These are phyloP conservation scores for Pachydiplax longipennis DNA, from an alignment of 2,888 invertebrate genomes.

Conservation along the genomic window DNA sequence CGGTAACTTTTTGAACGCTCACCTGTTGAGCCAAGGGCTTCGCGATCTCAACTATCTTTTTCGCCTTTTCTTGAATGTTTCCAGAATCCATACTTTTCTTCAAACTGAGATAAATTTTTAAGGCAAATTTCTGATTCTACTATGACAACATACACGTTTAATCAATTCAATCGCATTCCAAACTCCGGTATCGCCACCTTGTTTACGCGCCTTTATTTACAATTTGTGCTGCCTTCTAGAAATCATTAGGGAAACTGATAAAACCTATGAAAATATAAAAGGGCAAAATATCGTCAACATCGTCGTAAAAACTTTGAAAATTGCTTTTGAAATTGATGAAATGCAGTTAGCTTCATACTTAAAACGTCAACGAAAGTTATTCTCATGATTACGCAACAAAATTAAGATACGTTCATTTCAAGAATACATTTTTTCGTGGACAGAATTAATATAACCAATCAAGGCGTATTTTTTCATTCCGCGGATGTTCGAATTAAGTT, in stretches of 20 bases:
- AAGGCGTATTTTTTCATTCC: too few relatives aligned
- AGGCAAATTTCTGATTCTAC: not conserved
- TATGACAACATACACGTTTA: not conserved
- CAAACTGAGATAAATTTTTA: not conserved
- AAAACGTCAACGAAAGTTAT: too few relatives aligned
- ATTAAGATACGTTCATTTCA: too few relatives aligned
- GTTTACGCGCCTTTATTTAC: not conserved
- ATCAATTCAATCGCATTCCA: not conserved
- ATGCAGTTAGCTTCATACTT: too few relatives aligned
- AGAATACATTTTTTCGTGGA: too few relatives aligned
- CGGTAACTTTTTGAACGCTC: not conserved
- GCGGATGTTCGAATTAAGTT: too few relatives aligned
- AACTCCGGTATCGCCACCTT: not conserved
- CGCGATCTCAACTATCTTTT: not conserved
- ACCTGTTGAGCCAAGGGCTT: constrained; percentile 12
- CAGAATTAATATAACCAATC: too few relatives aligned
- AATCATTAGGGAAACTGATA: not conserved
- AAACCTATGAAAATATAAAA: too few relatives aligned
- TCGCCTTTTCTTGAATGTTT: not conserved
- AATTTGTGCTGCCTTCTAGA: not conserved
- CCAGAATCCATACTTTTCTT: not conserved
- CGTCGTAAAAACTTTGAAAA: too few relatives aligned
- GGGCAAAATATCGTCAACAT: too few relatives aligned
- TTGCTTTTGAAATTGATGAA: too few relatives aligned
- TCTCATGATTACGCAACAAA: too few relatives aligned